Percentiles rank a stretch among this genome's conserved stretches.
phyloP scores from a whole-genome alignment of 1,140 invertebrate species.

The Brachionus angularis region DNA sequence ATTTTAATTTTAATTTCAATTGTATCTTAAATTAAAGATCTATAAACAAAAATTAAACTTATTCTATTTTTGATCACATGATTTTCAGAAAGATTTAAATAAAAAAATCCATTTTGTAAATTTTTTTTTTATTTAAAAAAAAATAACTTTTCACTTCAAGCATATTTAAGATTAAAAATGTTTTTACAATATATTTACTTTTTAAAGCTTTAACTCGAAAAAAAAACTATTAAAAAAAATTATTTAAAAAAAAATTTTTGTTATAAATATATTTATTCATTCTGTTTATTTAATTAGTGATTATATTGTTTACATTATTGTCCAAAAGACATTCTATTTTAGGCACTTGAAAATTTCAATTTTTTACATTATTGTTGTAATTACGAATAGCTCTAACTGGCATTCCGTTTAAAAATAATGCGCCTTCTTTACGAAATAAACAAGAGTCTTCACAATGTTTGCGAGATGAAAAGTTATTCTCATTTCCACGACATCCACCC shows the following conservation, averaged over 20 bases:
- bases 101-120: no score
- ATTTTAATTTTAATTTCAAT: no score
- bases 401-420: constrained; percentile 36
- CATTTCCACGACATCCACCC: constrained; percentile 42
- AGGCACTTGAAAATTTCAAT: neutral
- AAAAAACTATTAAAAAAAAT: neutral
- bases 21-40: no score
- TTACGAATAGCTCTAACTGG: constrained; percentile 20
- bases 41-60: no score
- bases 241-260: constrained; percentile 14
- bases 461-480: constrained; percentile 28
- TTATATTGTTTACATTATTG: constrained; percentile 19
- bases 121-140: constrained; percentile 34
- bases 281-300: no score
- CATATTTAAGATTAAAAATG: no score
- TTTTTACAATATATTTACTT: neutral
- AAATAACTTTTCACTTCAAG: constrained; percentile 7
- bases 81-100: no score
- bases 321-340: neutral
- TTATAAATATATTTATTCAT: no score
- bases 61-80: no score
- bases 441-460: constrained; percentile 42
- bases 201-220: neutral
- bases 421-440: constrained; percentile 23
- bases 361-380: constrained; percentile 1